Evolutionary conservation across 2,113 vertebrate genomes (phyloP), one percentile per base, ranked within the genome.

Genomic region (Leptosomus discolor): DNA sequence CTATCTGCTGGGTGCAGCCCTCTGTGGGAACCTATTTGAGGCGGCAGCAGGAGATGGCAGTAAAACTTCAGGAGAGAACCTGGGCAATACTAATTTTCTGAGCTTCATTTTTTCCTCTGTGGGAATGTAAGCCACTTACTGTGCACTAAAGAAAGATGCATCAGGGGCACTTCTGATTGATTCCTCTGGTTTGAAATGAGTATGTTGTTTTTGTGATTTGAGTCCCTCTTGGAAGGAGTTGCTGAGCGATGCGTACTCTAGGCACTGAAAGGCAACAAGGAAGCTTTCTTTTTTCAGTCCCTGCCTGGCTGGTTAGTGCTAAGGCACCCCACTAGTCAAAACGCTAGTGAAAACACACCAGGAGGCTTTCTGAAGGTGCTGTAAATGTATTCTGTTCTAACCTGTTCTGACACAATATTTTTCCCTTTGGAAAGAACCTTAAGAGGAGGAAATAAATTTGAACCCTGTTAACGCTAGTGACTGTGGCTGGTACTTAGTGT

Each of bases 391-490:
- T 87, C 56, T 75, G n/a, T 87, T 81, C 89, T 96, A 92, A 67
- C 51, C 85, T 65, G 50, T 82, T 79, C n/a, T 60, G 74, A 89
- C 17, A 46, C 51, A 53, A 8, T 34, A 30, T 67, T 60, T 82
- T 96, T 94, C 88, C 79, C 57, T 84, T 88, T 95, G 88, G 69
- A 85, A 94, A 78, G 16, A 54, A 41, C 63, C 58, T 65, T 63
- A 84, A 95, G 82, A 90, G 85, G 71, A 88, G 67, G 79, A 92
- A 69, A 32, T 21, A 60, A 51, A 50, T 46, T 12, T 46, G 88
- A 63, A 57, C 30, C 81, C 61, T 53, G 92, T 3, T 79, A 30
- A 32, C 24, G 5, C 7, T 10, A 51, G 36, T 58, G 43, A 41
- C 74, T 57, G 54, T 26, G 75, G 32, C 19, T 37, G 54, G 26